Conservation (phyloP, 2,113 vertebrate genomes). For the Neolamprologus longior region DNA sequence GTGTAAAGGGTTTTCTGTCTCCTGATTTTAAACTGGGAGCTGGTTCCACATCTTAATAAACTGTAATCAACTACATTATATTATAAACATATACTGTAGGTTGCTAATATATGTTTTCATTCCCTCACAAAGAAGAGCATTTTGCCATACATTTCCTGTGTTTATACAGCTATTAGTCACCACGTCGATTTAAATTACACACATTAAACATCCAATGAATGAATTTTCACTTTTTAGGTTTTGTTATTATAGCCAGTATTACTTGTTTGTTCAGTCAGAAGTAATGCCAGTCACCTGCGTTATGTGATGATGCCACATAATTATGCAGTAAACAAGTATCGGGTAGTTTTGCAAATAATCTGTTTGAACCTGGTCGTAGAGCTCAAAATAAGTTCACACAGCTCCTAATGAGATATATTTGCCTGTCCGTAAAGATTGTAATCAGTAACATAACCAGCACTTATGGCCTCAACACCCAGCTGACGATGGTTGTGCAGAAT, state of each 20-base stretch:
- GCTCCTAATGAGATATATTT: not conserved
- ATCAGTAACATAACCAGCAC: not conserved
- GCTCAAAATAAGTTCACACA: not conserved
- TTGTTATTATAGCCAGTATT: not conserved
- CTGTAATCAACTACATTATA: not conserved
- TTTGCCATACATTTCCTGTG: not conserved
- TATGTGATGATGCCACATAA: not conserved
- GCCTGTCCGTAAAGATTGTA: not conserved
- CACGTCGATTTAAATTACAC: rapidly evolving
- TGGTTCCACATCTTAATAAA: not conserved
- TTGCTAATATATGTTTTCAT: not conserved
- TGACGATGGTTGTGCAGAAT: not conserved
- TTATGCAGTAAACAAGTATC: not conserved
- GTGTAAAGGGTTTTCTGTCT: not conserved
- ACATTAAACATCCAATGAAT: not conserved
- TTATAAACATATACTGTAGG: not conserved
- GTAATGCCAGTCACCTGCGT: not conserved
- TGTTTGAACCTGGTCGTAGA: not conserved
- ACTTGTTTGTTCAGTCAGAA: not conserved
- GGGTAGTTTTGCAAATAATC: not conserved
- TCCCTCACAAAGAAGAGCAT: not conserved
- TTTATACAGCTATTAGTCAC: not conserved
- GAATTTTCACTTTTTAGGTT: not conserved
- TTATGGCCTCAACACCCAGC: not conserved
- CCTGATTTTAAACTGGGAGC: not conserved